Evolutionary conservation across 1,140 invertebrate genomes (phyloP).

Genomic region (Cryptotermes secundus): DNA sequence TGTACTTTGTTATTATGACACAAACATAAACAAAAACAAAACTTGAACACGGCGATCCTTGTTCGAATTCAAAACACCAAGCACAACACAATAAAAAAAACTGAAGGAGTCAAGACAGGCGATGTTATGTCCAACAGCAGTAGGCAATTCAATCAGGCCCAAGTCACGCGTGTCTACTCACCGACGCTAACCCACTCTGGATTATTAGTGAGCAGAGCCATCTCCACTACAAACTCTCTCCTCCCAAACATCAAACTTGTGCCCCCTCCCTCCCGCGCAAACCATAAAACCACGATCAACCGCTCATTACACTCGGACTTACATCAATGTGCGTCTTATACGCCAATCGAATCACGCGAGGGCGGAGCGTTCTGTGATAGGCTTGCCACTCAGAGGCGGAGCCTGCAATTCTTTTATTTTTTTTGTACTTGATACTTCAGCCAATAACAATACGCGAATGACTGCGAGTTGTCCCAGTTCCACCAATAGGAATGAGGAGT

Average conservation of each 20-base stretch:
- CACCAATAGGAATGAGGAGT: neutral
- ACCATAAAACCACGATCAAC: neutral
- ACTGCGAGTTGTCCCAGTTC: neutral
- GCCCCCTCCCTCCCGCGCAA: neutral
- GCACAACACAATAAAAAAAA: slow-evolving; percentile 1
- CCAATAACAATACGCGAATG: neutral
- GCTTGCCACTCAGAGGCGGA: neutral
- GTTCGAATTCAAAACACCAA: neutral
- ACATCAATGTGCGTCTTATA: neutral
- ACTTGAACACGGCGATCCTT: neutral
- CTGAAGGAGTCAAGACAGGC: neutral
- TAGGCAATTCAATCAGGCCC: neutral
- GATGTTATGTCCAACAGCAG: neutral
- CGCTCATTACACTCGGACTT: neutral
- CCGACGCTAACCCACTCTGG: neutral
- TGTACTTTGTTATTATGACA: neutral
- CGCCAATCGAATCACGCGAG: slow-evolving; percentile 19
- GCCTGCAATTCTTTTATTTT: neutral
- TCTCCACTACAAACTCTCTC: neutral
- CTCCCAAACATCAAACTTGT: neutral
- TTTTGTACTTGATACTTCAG: neutral
- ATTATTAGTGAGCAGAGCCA: neutral
- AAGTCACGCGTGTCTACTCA: neutral
- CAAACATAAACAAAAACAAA: neutral
- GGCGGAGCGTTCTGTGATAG: neutral